phyloP scores from a whole-genome alignment of 2,888 invertebrate species.

The Ditula angustiorana region DNA sequence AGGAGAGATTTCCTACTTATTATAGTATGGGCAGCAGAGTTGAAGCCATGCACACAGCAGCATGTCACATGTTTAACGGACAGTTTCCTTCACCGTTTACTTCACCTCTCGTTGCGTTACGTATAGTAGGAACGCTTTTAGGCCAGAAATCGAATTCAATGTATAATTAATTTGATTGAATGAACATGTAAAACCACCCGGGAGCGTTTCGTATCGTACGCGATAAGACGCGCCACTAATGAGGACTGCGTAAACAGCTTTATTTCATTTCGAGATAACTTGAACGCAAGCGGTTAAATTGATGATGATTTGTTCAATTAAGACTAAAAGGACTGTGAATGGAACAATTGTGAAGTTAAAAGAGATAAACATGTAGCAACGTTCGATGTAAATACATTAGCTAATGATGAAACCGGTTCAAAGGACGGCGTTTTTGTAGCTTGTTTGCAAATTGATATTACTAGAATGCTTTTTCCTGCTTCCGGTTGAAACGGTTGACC shows the following conservation, averaged over 20 bases:
- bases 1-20: too few species aligned
- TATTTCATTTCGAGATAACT: slow-evolving; percentile 68
- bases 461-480: slow-evolving; percentile 14
- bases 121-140: background rate
- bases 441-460: slow-evolving; percentile 7
- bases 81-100: too few species aligned
- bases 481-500: background rate
- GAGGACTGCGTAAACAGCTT: slow-evolving; percentile 55
- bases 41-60: too few species aligned
- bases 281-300: slow-evolving; percentile 59
- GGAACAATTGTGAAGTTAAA: slow-evolving; percentile 57
- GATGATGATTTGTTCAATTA: slow-evolving; percentile 79
- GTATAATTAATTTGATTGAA: background rate
- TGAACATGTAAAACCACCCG: slow-evolving; percentile 28
- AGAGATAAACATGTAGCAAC: slow-evolving; percentile 41
- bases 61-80: too few species aligned
- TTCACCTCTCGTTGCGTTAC: background rate
- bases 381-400: slow-evolving; percentile 35
- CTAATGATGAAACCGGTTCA: slow-evolving; percentile 30
- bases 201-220: slow-evolving; percentile 22
- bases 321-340: slow-evolving; percentile 51
- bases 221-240: slow-evolving; percentile 45
- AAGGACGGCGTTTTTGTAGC: slow-evolving; percentile 12
- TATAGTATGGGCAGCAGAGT: too few species aligned
- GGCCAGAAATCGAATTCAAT: background rate